Evolutionary conservation across 2,888 invertebrate genomes (phyloP).

Genomic region (Euphydryas editha): DNA sequence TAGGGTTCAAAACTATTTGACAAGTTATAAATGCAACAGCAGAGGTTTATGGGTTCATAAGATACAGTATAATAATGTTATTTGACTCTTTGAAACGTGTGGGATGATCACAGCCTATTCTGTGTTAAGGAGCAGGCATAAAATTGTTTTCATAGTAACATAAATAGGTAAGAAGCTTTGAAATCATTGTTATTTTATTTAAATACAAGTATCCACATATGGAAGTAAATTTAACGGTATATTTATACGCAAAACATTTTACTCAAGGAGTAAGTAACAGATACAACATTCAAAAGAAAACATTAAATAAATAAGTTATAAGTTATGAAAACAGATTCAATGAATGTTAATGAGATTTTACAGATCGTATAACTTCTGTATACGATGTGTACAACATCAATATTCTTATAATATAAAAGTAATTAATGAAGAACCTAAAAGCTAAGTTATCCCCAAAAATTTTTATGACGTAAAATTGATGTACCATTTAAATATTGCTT

Average conservation of each 20-base stretch:
- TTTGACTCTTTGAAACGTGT: constrained; percentile 70
- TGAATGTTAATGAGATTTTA: background rate
- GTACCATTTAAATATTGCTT: background rate
- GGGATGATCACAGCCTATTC: constrained; percentile 76
- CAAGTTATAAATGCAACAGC: constrained; percentile 20
- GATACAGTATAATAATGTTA: constrained; percentile 76
- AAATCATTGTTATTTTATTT: constrained; percentile 41
- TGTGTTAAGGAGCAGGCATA: constrained; percentile 69
- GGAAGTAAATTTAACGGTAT: constrained; percentile 34
- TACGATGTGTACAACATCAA: background rate
- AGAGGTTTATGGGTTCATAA: constrained; percentile 47
- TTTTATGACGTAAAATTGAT: too few species aligned
- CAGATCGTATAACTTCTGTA: background rate
- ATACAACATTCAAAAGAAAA: background rate
- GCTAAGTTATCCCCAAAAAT: too few species aligned
- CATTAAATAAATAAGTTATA: background rate
- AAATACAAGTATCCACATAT: constrained; percentile 34
- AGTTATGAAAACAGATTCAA: background rate
- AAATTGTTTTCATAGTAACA: constrained; percentile 52
- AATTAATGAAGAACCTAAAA: too few species aligned
- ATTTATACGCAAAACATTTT: constrained; percentile 23
- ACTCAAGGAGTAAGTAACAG: constrained; percentile 11
- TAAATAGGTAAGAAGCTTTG: constrained; percentile 42
- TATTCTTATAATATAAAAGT: background rate
- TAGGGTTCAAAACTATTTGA: constrained; percentile 48